These are phyloP conservation scores for Caenorhabditis inopinata DNA, from an alignment of 1,140 invertebrate genomes.

Conservation along the genomic window DNA sequence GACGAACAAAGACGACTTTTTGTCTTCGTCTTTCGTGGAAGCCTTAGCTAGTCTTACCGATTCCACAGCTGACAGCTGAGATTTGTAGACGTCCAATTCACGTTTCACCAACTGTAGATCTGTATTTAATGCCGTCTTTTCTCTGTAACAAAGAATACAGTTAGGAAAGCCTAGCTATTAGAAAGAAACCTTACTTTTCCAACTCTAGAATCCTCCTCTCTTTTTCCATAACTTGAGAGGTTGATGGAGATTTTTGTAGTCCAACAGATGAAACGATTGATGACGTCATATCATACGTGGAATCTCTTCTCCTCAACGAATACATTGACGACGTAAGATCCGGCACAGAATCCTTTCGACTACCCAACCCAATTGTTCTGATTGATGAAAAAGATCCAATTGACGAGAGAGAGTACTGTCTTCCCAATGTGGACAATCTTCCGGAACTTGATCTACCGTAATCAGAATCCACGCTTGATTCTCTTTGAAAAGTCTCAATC, in stretches of 20 bases:
- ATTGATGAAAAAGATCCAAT: constrained; percentile 39
- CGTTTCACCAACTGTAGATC: constrained; percentile 53
- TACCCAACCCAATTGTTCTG: constrained; percentile 31
- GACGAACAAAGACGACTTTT: too few relatives aligned
- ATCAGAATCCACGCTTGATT: constrained; percentile 45
- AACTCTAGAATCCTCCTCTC: constrained; percentile 27
- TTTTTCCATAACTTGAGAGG: constrained; percentile 38
- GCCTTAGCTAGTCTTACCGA: constrained; percentile 40
- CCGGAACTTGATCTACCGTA: constrained; percentile 33
- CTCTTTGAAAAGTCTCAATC: constrained; percentile 48
- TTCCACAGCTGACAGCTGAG: constrained; percentile 52
- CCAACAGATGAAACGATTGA: background rate
- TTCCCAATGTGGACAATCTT: constrained; percentile 17
- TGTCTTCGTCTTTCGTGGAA: too few relatives aligned
- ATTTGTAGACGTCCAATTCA: constrained; percentile 61
- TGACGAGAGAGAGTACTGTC: constrained; percentile 41
- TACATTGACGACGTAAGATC: constrained; percentile 34
- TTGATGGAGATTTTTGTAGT: constrained; percentile 31
- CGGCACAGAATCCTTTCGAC: constrained; percentile 34
- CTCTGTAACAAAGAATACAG: background rate
- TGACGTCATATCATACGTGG: constrained; percentile 31
- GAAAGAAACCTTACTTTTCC: background rate
- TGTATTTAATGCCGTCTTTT: constrained; percentile 38
- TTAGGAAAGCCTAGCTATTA: background rate
- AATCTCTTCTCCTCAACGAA: constrained; percentile 25